Base-by-base conservation (phyloP, 1,140 invertebrate genomes). In the Lethrus apterus region DNA sequence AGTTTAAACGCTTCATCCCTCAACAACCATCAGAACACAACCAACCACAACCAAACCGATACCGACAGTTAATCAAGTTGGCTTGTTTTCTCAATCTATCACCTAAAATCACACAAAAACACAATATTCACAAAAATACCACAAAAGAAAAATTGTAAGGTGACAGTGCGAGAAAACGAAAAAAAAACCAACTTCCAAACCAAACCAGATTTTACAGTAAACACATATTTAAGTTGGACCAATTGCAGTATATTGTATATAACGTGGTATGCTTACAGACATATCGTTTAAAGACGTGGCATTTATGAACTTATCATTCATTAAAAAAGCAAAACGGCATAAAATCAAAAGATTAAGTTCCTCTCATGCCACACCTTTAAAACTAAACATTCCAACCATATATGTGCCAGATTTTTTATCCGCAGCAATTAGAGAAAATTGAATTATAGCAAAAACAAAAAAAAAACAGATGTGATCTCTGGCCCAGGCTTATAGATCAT, bases 341-440 rank as follows among this genome's bases (percentile, higher is more conserved):
- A 26, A 42, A 30, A 42, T 42, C 11, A 14, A 43, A 17, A 17
- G 17, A 35, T 43, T 13, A 21, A 4, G 46, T 42, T 23, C 58
- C 29, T 42, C n/a, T n/a, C n/a, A n/a, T 29, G 46, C 35, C 21
- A 29, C 19, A 38, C 38, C 42, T 36, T 57, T 59, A 63, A 64
- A 65, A 62, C 36, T 50, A 61, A 67, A 66, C 67, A 68, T 68
- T 68, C 67, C 66, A 68, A 69, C 66, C 67, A 65, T 64, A 60
- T 65, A 68, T 66, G 67, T 69, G 67, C 67, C 66, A 69, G 67
- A 69, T 64, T 63, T 66, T 67, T 66, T 66, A 65, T 65, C 62
- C 59, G 54, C 62, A 63, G 60, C 52, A 59, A 58, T 59, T 59
- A 60, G 56, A 56, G 50, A 48, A 48, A 15, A 52, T 48, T 44